Base-by-base conservation (phyloP, 2,888 invertebrate species). In the Agrotis exclamationis region DNA sequence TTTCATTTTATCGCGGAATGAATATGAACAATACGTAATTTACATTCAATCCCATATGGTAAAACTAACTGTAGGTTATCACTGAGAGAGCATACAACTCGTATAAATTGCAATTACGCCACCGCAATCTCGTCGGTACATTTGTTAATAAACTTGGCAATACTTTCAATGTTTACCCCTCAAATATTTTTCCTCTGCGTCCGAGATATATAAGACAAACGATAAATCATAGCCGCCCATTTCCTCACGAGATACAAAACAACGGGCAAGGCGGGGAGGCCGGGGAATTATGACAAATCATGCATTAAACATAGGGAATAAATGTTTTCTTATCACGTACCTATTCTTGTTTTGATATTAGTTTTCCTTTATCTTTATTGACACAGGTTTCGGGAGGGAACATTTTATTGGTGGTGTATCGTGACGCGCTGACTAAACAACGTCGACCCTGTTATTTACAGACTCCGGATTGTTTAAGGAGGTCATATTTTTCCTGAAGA, bases 271-370 rank as follows among this genome's bases (percentile, higher is more conserved):
- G 88, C 89, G 87, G 92, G 95, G 93, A 93, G 92, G 93, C 91
- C 92, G 94, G 93, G 91, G 94, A 96, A 96, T 96, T 96, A 96
- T 95, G 95, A 96, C 96, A 95, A 95, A 96, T 96, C 96, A 96
- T 96, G 96, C 96, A 96, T 96, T 96, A 96, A 96, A 96, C 96
- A 96, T 96, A 92, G 96, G 94, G 95, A 96, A 96, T 96, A 96
- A 96, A 96, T 96, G 96, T 96, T 96, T 96, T 96, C 96, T 96
- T 96, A 96, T 96, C 96, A 96, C 96, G 96, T 96, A 93, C 95
- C 95, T 96, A 95, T 94, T 95, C 93, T 93, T 95, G 95, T 95
- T 96, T 94, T 93, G 94, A 95, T 96, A 96, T 96, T 96, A 96
- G 96, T 96, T 96, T 95, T 93, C 93, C 94, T 95, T 96, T 96